A percentile compares a stretch with the other conserved stretches of the same genome.
These are phyloP conservation scores for Drosophila hamatofila DNA, from an alignment of 2,888 invertebrate genomes.

Conservation along the genomic window DNA sequence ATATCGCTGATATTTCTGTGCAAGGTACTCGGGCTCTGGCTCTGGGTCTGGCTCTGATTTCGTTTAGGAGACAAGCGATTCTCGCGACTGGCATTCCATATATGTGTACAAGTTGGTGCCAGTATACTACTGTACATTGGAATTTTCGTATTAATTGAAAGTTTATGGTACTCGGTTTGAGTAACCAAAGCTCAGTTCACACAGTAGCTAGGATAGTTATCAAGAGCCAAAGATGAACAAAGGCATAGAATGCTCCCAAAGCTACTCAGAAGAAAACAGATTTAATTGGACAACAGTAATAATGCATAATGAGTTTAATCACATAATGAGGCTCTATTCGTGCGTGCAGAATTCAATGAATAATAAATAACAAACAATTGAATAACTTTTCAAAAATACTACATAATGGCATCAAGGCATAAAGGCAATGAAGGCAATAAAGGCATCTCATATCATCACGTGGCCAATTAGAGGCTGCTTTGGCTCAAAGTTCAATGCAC, in stretches of 20 bases:
- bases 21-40: too few relatives aligned
- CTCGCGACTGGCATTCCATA: neutral
- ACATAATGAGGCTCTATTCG: neutral
- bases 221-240: neutral
- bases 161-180: neutral
- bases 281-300: neutral
- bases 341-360: neutral
- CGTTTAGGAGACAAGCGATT: too few relatives aligned
- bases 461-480: conserved; percentile 3
- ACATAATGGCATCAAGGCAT: too few relatives aligned
- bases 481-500: conserved; percentile 38
- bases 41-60: too few relatives aligned
- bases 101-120: neutral
- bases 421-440: neutral
- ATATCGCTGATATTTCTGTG: neutral
- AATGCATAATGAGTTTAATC: neutral
- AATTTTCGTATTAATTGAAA: neutral
- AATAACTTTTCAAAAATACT: conserved; percentile 3
- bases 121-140: neutral
- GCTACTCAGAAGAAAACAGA: neutral
- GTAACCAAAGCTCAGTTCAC: neutral
- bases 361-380: neutral
- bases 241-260: neutral
- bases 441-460: conserved; percentile 15
- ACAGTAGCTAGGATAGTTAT: neutral